Evolutionary conservation across 2,113 vertebrate species (phyloP), one percentile per base, ranked within the genome.

Genomic region (Pachypanchax playfairii): DNA sequence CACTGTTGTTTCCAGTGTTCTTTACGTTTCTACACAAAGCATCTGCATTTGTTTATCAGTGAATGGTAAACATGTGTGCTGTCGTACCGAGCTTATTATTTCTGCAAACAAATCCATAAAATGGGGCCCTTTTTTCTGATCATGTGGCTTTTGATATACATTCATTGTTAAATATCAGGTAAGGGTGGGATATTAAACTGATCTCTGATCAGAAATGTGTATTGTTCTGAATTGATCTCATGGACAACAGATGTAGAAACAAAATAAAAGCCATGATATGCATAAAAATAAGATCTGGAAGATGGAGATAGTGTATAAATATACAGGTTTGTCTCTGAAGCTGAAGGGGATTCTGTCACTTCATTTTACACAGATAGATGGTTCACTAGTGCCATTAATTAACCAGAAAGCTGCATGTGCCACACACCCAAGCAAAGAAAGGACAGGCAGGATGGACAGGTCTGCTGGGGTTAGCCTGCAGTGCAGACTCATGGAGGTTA

Each of bases 121-220:
- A 33, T 2, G 33, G 52, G 53, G 21, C 64, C 63, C 4, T 12
- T 2, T 3, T 13, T 50, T 28, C 60, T 56, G 39, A 82, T n/a
- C 64, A 57, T 79, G 70, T 70, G 70, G 52, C 48, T 82, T 50
- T 82, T 79, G 77, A 81, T 73, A 70, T 57, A 77, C 68, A 59
- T 74, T 44, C 51, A 31, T 70, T 78, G 18, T 62, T 76, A 77
- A 83, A 83, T 76, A 77, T 70, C 53, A 66, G 42, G 35, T 29
- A 50, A 80, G 58, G 29, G 28, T 33, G 58, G 49, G n/a, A n/a
- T 44, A 69, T 74, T 18, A 49, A 29, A 73, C 75, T 82, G 20
- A 14, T 17, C 42, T 4, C 1, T 6, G 42, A 61, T 48, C 41
- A 53, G 29, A 54, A 52, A 62, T 73, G 68, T 51, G 67, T 31